phyloP scores from a whole-genome alignment of 2,113 vertebrate species.

The Orientallactaga bullata region DNA sequence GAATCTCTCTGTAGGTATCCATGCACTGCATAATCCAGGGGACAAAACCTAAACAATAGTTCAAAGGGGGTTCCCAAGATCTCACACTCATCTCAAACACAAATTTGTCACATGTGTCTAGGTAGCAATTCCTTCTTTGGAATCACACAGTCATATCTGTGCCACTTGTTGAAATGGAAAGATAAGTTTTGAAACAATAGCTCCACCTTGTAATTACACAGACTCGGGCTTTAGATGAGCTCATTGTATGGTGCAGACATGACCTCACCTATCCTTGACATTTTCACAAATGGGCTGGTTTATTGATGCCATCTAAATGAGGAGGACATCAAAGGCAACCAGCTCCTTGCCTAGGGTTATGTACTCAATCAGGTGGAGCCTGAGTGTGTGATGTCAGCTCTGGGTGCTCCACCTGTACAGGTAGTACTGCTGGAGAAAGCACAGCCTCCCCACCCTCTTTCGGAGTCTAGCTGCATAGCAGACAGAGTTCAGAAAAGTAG shows the following conservation, averaged over 20 bases:
- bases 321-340: constrained; percentile 58
- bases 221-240: constrained; percentile 65
- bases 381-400: neutral
- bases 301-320: neutral
- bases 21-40: neutral
- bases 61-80: neutral
- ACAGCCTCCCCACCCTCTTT: too few species aligned
- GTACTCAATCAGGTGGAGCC: neutral
- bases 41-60: neutral
- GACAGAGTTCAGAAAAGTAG: neutral
- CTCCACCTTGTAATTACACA: constrained; percentile 65
- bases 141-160: neutral
- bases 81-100: neutral
- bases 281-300: neutral
- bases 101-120: constrained; percentile 8
- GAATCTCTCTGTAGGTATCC: neutral
- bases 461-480: neutral
- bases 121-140: neutral
- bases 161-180: constrained; percentile 34
- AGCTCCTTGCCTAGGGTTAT: constrained; percentile 12
- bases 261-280: constrained; percentile 60
- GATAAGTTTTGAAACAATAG: constrained; percentile 54
- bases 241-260: constrained; percentile 66
- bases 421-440: neutral
- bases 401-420: neutral